A percentile compares a stretch with the other conserved stretches of the same genome.
These are phyloP conservation scores for Eurystomus gularis DNA, from an alignment of 2,113 vertebrate genomes.

Conservation along the genomic window DNA sequence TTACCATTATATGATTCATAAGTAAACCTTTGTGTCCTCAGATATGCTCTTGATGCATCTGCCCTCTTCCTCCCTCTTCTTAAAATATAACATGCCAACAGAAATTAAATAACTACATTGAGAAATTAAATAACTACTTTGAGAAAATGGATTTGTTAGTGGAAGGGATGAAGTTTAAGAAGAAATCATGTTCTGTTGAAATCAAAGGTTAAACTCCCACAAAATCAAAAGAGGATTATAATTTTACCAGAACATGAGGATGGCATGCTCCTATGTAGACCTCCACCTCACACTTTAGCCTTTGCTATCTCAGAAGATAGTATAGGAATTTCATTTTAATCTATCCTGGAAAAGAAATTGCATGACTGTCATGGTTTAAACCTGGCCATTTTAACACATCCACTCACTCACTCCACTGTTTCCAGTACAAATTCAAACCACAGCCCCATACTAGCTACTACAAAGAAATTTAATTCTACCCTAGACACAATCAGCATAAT, in stretches of 20 bases:
- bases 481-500: neutral
- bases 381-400: neutral
- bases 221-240: neutral
- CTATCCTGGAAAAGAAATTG: neutral
- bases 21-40: neutral
- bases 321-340: neutral
- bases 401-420: neutral
- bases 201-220: neutral
- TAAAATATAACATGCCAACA: neutral
- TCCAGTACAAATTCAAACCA: neutral
- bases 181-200: neutral
- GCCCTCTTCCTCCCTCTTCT: accelerated
- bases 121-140: neutral
- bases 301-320: neutral
- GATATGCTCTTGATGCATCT: neutral
- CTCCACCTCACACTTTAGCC: neutral
- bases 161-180: neutral
- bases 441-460: neutral
- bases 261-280: neutral
- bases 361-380: neutral
- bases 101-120: neutral
- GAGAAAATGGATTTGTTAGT: neutral
- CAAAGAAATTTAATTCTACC: neutral
- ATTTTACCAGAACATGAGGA: neutral
- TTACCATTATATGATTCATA: neutral